These are phyloP conservation scores for Rhopalosiphum maidis DNA, from an alignment of 1,140 invertebrate genomes.

Conservation along the genomic window DNA sequence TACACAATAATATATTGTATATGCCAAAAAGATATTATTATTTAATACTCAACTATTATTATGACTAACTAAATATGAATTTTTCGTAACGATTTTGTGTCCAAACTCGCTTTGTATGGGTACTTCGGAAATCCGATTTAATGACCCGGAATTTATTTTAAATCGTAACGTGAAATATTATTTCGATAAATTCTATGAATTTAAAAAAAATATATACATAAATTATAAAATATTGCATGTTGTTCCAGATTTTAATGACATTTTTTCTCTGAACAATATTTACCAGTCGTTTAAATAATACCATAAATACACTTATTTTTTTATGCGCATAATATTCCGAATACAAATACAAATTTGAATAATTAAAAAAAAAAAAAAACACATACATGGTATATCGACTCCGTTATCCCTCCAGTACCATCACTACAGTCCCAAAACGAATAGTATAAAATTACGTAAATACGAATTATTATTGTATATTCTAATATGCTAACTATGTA, in stretches of 20 bases:
- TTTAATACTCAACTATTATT: background rate
- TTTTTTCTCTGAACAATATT: background rate
- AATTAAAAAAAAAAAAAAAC: background rate
- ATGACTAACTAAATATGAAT: background rate
- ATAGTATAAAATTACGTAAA: background rate
- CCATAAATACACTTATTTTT: background rate
- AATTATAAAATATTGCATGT: background rate
- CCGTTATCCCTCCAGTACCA: background rate
- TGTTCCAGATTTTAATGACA: background rate
- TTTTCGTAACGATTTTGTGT: background rate
- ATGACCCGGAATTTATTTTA: background rate
- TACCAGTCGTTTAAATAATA: background rate
- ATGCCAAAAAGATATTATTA: background rate
- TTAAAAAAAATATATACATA: background rate
- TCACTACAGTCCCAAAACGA: background rate
- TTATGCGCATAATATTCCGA: background rate
- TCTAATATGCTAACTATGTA: constrained; percentile 9
- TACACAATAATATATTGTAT: background rate
- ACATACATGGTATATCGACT: background rate
- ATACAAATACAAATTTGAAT: constrained; percentile 3
- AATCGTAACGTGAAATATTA: background rate
- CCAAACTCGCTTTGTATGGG: background rate
- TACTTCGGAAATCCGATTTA: background rate
- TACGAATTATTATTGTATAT: constrained; percentile 9
- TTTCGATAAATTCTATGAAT: background rate